Base-by-base conservation (phyloP, 2,888 invertebrate species). In the Galerucella calmariensis region DNA sequence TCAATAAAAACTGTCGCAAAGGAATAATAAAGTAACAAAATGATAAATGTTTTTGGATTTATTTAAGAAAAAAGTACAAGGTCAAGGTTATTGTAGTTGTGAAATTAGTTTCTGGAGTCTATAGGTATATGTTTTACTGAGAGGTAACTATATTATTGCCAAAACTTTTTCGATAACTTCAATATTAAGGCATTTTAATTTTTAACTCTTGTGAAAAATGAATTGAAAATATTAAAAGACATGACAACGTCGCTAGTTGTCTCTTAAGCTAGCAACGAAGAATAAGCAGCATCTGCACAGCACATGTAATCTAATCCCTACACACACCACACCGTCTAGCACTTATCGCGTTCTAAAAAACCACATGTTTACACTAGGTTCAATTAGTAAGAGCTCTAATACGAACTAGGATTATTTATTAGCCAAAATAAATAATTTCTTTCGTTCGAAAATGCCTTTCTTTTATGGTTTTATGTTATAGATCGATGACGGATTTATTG, bases 331-430 rank as follows among this genome's bases (percentile, higher is more conserved):
- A 74, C 46, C 69, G 74, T 75, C 77, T 77, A 74, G 75, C 75
- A 74, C 71, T 72, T 74, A 82, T 80, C 77, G 79, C 75, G 77
- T 79, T 80, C 79, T 80, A 79, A 82, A 83, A 82, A 82, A 82
- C 81, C 83, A 83, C 81, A 82, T 82, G 83, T 82, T 81, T 82
- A 82, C 79, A 78, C 78, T 75, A 78, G 78, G 75, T 79, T 81
- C 81, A 80, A 81, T 82, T 82, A 81, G 81, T 78, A 80, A 78
- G 81, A 79, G 80, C 73, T 77, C 75, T 75, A 77, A 78, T 76
- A 77, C 67, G 77, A 74, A 70, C 69, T 68, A 75, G 75, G 70
- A 75, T 79, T 78, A 80, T 81, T 81, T 81, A 81, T 81, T 81
- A 79, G 73, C 76, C 77, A 79, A 81, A 81, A 81, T 81, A 81